Percentiles rank a stretch among this genome's conserved stretches.
These are phyloP conservation scores for Actinia tenebrosa DNA, from an alignment of 64 coral and sea anemone species.

Conservation along the genomic window DNA sequence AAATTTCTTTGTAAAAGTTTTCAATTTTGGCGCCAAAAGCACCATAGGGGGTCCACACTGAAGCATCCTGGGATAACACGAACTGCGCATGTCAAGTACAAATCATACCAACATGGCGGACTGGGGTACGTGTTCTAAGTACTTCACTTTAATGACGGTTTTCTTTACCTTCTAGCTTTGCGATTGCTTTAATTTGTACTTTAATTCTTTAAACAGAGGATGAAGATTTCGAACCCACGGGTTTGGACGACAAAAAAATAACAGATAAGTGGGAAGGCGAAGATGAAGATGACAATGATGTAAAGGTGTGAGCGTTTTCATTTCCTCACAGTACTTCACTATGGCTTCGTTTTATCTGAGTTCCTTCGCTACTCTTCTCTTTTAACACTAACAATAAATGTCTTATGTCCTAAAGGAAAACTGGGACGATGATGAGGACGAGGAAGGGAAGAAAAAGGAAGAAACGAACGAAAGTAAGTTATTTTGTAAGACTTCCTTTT, in stretches of 20 bases:
- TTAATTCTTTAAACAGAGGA: conserved; percentile 36
- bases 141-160: background rate
- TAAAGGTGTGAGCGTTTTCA: conserved; percentile 38
- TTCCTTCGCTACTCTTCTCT: background rate
- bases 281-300: conserved; percentile 58
- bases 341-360: conserved; percentile 3
- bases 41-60: background rate
- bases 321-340: background rate
- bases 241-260: conserved; percentile 17
- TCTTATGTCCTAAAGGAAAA: conserved; percentile 28
- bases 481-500: background rate
- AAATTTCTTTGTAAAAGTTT: too few relatives aligned
- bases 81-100: conserved; percentile 25
- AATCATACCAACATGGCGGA: conserved; percentile 60
- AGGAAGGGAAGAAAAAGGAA: conserved; percentile 31
- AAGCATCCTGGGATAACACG: background rate
- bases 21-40: background rate
- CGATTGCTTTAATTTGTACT: conserved; percentile 36
- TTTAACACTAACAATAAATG: background rate
- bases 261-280: conserved; percentile 78
- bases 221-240: conserved; percentile 57
- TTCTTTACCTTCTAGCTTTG: background rate
- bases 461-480: background rate
- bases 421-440: conserved; percentile 65
- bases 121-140: conserved; percentile 35